Evolutionary conservation across 2,797 vertebrate species (phyloP), one percentile per base, ranked within the genome.

Genomic region (Monodelphis domestica): DNA sequence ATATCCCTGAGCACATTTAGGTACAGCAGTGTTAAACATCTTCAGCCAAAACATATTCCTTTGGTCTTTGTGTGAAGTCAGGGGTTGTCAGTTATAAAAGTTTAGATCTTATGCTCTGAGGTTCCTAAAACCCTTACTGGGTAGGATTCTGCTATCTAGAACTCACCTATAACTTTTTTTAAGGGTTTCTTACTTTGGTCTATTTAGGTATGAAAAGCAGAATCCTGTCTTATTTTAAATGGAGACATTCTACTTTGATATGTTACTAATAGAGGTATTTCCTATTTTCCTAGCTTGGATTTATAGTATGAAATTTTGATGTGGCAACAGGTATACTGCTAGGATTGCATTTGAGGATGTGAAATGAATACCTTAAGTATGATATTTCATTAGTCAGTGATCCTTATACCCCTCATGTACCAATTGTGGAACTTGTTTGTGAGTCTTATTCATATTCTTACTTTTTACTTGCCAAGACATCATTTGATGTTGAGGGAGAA

Each of bases 261-360:
- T 88, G 50, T 84, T 78, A 54, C 9, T 70, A 94, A 12, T 63
- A 38, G 63, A 95, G 50, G n/a, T 91, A 51, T 50, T 88, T 91
- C 88, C 28, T 11, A 55, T 93, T 30, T 89, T 51, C 33, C 87
- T 59, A 59, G 45, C 54, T 91, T 29, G 50, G 21, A 57, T 90
- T 91, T 90, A 15, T 93, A 63, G 90, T 91, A 52, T 91, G n/a
- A 38, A 38, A 26, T 89, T 93, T 89, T 92, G 56, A 33, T 53
- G 5, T 51, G 59, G 11, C 51, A 93, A 30, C 92, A 89, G 88
- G 12, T 70, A 59, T 45, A 92, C 38, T 57, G 33, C 24, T 51
- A 15, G 29, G 30, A 94, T 33, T 89, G 38, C 91, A 91, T 63
- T 28, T 84, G 21, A 29, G 29, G 56, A 57, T 12, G 29, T n/a